Evolutionary conservation across 2,113 vertebrate genomes (phyloP).

Genomic region (Ophthalmolycus amberensis): DNA sequence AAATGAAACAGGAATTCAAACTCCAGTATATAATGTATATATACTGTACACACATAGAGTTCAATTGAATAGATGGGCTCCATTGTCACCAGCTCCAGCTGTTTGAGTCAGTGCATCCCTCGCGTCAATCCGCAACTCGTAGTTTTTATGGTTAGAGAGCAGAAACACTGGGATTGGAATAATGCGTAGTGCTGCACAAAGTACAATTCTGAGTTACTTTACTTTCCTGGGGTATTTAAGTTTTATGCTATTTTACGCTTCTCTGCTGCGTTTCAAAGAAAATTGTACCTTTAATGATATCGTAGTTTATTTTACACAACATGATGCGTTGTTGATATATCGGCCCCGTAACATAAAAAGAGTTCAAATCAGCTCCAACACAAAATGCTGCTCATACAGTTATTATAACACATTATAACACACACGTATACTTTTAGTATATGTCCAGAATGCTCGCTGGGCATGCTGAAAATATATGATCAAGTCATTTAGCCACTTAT

Average conservation of each 20-base stretch:
- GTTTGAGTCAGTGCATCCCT: no score
- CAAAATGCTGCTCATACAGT: not conserved
- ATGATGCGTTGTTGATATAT: not conserved
- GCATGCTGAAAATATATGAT: not conserved
- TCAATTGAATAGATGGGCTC: no score
- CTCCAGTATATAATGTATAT: no score
- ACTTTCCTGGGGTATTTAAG: not conserved
- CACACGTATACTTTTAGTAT: not conserved
- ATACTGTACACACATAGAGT: no score
- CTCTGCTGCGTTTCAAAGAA: not conserved
- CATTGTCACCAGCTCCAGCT: no score
- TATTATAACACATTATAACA: not conserved
- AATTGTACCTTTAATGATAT: not conserved
- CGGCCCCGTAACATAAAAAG: not conserved
- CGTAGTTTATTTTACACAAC: not conserved
- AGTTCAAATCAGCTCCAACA: not conserved
- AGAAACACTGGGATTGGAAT: not conserved
- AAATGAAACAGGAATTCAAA: no score
- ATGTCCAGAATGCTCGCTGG: not conserved
- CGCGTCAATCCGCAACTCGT: not conserved
- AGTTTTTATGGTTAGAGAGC: not conserved
- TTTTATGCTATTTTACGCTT: not conserved
- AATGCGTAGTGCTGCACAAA: not conserved
- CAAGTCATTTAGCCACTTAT: constrained; percentile 8
- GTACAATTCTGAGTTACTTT: not conserved